Base-by-base conservation (phyloP, 2,797 vertebrate genomes). In the Channallabes apus region DNA sequence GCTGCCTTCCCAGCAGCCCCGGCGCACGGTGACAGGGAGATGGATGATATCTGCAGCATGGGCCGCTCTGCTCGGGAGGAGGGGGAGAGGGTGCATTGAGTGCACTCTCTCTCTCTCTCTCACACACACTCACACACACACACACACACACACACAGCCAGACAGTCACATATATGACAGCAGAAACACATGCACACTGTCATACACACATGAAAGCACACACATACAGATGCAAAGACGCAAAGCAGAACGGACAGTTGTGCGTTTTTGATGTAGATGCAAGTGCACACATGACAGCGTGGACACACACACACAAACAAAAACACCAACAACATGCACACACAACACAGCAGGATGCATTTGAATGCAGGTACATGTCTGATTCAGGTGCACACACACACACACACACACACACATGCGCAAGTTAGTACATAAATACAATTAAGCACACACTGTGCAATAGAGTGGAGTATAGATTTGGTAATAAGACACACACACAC, bases 41-140 rank as follows among this genome's bases (percentile, higher is more conserved):
- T 97, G 96, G 97, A 99, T 98, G 96, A 94, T 96, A 96, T 95
- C 96, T 95, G 96, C 96, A 97, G 95, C 93, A 94, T 94, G 94
- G 94, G 96, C 95, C 91, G 93, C 96, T 95, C 95, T 92, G 89
- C 91, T 90, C 88, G 87, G 89, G 88, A 89, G 79, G 72, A 69
- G 88, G 86, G 85, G 62, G 82, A 72, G 72, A 84, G 73, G 82
- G 82, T 77, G 72, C 72, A 84, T 7, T 67, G 82, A 84, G 82
- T 84, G 72, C 82, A 84, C 82, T 32, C n/a, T 32, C 59, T 64
- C 24, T 27, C 81, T 22, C 58, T 51, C 38, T 29, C 56, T 32
- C 59, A 61, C 81, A 72, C 51, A 41, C 58, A 27, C 29, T 82
- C 85, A 82, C 88, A 85, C 68, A 82, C 51, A 59, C 58, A 41